Percentiles rank a stretch among this genome's conserved stretches.
phyloP scores from a whole-genome alignment of 2,888 invertebrate species.

The Escarpia spicata region DNA sequence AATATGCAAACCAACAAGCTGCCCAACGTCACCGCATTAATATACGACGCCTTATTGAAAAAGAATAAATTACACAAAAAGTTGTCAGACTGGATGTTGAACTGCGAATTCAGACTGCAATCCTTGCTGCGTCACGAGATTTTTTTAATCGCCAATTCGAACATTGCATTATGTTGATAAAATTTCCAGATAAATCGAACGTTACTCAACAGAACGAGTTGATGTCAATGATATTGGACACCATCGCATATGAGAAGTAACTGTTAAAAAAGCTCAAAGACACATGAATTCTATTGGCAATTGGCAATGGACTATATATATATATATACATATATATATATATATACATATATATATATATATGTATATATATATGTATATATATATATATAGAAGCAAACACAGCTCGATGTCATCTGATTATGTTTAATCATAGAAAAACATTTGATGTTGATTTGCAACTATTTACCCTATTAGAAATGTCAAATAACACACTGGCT shows the following conservation, averaged over 20 bases:
- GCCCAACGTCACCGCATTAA: background rate
- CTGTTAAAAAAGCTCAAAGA: background rate
- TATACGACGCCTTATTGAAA: background rate
- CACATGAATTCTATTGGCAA: background rate
- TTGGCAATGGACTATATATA: background rate
- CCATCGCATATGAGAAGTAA: background rate
- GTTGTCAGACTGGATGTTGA: background rate
- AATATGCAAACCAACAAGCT: background rate
- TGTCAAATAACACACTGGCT: too few species aligned
- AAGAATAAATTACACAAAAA: background rate
- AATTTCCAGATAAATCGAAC: too few species aligned
- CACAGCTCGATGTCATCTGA: background rate
- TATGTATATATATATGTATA: too few species aligned
- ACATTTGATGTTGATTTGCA: too few species aligned
- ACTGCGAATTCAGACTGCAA: background rate
- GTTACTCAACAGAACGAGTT: too few species aligned
- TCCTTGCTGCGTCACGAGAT: background rate
- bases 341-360: too few species aligned
- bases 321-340: too few species aligned
- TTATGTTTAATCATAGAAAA: too few species aligned
- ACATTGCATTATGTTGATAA: too few species aligned
- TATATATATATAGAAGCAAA: background rate
- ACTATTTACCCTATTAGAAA: too few species aligned
- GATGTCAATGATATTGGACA: background rate
- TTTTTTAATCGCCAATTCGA: too few species aligned